Evolutionary conservation across 2,888 invertebrate genomes (phyloP).

Genomic region (Tupiocoris notatus): DNA sequence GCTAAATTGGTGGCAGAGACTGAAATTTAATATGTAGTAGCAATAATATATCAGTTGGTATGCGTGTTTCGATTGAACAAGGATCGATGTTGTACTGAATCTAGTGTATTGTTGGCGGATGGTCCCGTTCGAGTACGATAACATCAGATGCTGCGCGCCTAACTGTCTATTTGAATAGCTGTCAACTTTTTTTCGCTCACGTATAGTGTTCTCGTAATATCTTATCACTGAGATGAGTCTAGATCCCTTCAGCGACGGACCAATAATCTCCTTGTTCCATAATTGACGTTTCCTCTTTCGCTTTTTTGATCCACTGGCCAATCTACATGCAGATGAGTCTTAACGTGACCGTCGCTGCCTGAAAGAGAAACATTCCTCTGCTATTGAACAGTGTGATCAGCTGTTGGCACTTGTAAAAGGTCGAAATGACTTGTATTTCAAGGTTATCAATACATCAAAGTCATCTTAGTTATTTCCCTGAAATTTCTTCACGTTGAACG

Average conservation of each 20-base stretch:
- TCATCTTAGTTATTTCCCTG: too few relatives aligned
- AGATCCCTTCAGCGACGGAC: background rate
- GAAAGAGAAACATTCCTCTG: too few relatives aligned
- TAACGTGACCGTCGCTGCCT: too few relatives aligned
- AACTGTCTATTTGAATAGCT: background rate
- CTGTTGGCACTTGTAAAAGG: too few relatives aligned
- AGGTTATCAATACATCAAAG: too few relatives aligned
- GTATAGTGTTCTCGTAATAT: background rate
- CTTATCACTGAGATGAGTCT: background rate
- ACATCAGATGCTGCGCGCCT: background rate
- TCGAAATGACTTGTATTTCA: too few relatives aligned
- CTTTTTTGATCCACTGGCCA: background rate
- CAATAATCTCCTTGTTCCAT: background rate
- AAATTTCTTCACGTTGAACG: too few relatives aligned
- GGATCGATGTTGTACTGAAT: background rate
- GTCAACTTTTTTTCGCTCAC: background rate
- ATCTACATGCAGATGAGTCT: background rate
- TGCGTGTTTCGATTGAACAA: background rate
- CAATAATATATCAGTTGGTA: too few relatives aligned
- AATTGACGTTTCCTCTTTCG: background rate
- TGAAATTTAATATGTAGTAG: too few relatives aligned
- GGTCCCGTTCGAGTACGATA: background rate
- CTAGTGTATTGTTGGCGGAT: too few relatives aligned
- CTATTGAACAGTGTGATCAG: too few relatives aligned
- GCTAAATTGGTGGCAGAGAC: too few relatives aligned